phyloP scores from a whole-genome alignment of 1,140 invertebrate species.

The Heliconius nattereri region DNA sequence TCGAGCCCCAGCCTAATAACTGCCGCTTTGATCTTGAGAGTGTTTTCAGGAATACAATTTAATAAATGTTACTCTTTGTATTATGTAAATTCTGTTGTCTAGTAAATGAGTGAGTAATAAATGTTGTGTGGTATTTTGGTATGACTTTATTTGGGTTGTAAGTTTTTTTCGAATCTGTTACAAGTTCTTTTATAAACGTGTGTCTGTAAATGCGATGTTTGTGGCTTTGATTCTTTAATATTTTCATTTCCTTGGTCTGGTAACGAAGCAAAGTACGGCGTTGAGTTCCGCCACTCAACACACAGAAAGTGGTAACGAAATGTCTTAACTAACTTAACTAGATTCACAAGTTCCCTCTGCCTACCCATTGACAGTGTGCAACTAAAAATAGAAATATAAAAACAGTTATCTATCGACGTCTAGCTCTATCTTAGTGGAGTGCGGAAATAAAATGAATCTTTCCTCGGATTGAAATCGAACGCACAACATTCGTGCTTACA shows the following conservation, averaged over 20 bases:
- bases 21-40: slow-evolving; percentile 33
- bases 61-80: slow-evolving; percentile 19
- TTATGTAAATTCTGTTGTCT: slow-evolving; percentile 15
- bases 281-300: no score
- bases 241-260: no score
- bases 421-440: neutral
- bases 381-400: no score
- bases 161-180: neutral
- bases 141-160: neutral
- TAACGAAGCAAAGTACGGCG: no score
- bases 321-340: no score
- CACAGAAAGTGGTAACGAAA: no score
- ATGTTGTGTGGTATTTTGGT: neutral
- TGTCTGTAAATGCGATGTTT: no score
- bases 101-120: neutral
- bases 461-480: neutral
- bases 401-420: no score
- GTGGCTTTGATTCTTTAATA: no score
- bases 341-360: no score
- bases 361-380: no score
- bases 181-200: no score
- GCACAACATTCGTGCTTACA: neutral
- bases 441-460: neutral
- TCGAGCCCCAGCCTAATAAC: slow-evolving; percentile 26
- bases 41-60: slow-evolving; percentile 34